Percentiles rank a stretch among this genome's conserved stretches.
phyloP scores from a whole-genome alignment of 53 echinoderm and acorn worm genomes.

The Zoroaster sp. region DNA sequence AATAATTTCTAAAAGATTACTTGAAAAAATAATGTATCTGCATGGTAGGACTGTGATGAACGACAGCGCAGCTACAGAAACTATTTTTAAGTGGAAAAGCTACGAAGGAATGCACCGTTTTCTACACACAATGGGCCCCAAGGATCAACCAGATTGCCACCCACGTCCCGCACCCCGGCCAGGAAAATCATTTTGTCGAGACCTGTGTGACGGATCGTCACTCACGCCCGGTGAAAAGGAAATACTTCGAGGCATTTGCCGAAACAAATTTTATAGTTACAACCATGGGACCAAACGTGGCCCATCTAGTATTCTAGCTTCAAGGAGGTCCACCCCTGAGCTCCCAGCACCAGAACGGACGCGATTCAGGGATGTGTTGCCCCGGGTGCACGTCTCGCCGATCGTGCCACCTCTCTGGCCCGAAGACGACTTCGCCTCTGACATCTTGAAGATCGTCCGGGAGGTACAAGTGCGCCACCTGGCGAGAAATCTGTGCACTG shows the following conservation, averaged over 20 bases:
- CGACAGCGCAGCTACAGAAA: neutral
- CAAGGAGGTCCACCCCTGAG: slow-evolving; percentile 1
- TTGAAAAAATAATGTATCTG: no score
- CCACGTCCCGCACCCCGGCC: neutral
- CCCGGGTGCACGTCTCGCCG: slow-evolving; percentile 11
- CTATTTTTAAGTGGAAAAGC: neutral
- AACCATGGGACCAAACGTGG: neutral
- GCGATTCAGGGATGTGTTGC: slow-evolving; percentile 12
- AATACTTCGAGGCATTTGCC: slow-evolving; percentile 27
- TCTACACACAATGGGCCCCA: neutral
- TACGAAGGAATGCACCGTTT: neutral
- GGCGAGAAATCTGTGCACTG: slow-evolving; percentile 13
- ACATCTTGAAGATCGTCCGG: slow-evolving; percentile 19
- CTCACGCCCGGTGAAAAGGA: slow-evolving; percentile 37
- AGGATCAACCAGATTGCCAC: neutral
- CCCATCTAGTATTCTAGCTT: neutral
- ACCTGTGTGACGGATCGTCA: neutral
- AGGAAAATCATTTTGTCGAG: neutral
- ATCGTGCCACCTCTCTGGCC: slow-evolving; percentile 44
- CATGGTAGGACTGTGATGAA: neutral
- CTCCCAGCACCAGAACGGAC: slow-evolving; percentile 3
- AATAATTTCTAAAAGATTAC: no score
- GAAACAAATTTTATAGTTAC: slow-evolving; percentile 20
- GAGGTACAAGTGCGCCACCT: slow-evolving; percentile 45
- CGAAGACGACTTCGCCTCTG: slow-evolving; percentile 20